These are phyloP conservation scores for Callionymus lyra DNA, from an alignment of 2,113 vertebrate species.

Conservation along the genomic window DNA sequence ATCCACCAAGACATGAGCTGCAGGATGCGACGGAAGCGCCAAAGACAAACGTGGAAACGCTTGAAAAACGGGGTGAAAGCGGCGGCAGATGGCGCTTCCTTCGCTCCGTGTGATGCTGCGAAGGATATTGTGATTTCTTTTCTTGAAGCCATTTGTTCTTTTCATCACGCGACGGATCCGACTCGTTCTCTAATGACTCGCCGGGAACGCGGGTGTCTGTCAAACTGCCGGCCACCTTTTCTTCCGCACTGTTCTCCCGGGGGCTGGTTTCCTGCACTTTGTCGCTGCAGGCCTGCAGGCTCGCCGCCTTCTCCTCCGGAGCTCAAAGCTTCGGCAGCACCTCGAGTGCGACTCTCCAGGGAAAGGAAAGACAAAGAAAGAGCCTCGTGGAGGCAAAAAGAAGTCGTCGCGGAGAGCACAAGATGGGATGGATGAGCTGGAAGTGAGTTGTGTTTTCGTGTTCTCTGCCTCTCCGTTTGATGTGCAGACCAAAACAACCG, in stretches of 20 bases:
- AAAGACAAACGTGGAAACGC: constrained; percentile 43
- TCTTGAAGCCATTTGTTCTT: constrained; percentile 31
- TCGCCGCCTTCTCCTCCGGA: constrained; percentile 32
- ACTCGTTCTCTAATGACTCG: constrained; percentile 26
- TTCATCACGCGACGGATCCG: constrained; percentile 18
- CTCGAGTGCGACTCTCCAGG: constrained; percentile 46
- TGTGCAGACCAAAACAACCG: constrained; percentile 61
- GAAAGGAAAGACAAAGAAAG: constrained; percentile 31
- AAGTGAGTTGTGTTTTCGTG: constrained; percentile 54
- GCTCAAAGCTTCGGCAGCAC: constrained; percentile 48
- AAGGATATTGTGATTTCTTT: constrained; percentile 30
- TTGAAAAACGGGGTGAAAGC: constrained; percentile 36
- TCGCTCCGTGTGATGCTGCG: constrained; percentile 33
- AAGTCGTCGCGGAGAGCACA: constrained; percentile 19
- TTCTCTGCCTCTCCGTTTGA: constrained; percentile 62
- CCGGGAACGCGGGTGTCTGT: constrained; percentile 16
- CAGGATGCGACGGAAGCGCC: constrained; percentile 60
- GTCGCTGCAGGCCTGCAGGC: constrained; percentile 47
- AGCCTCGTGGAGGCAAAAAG: constrained; percentile 27
- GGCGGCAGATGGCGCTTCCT: constrained; percentile 58
- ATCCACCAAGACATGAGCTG: constrained; percentile 61
- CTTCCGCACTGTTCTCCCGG: constrained; percentile 21
- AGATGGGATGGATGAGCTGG: constrained; percentile 33
- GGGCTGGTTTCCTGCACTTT: constrained; percentile 33
- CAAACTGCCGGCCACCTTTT: constrained; percentile 23